Base-by-base conservation (phyloP, 1,140 invertebrate species). In the Odontomachus brunneus region DNA sequence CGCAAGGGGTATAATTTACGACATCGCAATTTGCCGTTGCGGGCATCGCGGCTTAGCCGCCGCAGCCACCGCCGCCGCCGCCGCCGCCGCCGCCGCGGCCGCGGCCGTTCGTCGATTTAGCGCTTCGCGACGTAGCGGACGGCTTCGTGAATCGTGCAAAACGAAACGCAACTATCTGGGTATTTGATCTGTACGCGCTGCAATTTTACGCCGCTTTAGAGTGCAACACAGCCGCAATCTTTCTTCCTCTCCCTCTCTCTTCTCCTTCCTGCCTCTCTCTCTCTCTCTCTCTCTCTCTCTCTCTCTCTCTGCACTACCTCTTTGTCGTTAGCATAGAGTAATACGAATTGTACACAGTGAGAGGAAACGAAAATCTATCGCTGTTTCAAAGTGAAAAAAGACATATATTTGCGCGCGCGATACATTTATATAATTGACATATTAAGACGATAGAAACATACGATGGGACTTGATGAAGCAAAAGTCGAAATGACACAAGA, bases 1-100 rank as follows among this genome's bases (percentile, higher is more conserved):
- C 60, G 51, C 73, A 33, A 44, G 15, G 48, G 19, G 44, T 38
- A 76, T 53, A 76, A 66, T 66, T 76, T 76, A 15, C 60, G 51
- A 76, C 26, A n/a, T 66, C 19, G 44, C 44, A 76, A 53, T 66
- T 66, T 76, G 26, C 26, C 15, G 26, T 66, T 72, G 63, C 26
- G 29, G 14, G 17, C 26, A 69, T 24, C n/a, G 14, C n/a, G 19
- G 22, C 5, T 29, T 66, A 24, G 44, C 44, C 51, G 33, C 38
- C 51, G 29, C 38, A 4, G 38, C 38, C 33, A 15, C 29, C 29
- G 29, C 29, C n/a, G 14, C n/a, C 12, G 22, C 5, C 17, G 29
- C 29, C 29, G 29, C 29, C 5, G 29, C 29, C 29, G 29, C 55
- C 12, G 44, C 44, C 51, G 33, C 38, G 62, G 29, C 24, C 12